These are phyloP conservation scores for Bradypodion pumilum DNA, from an alignment of 2,797 vertebrate genomes.

Conservation along the genomic window DNA sequence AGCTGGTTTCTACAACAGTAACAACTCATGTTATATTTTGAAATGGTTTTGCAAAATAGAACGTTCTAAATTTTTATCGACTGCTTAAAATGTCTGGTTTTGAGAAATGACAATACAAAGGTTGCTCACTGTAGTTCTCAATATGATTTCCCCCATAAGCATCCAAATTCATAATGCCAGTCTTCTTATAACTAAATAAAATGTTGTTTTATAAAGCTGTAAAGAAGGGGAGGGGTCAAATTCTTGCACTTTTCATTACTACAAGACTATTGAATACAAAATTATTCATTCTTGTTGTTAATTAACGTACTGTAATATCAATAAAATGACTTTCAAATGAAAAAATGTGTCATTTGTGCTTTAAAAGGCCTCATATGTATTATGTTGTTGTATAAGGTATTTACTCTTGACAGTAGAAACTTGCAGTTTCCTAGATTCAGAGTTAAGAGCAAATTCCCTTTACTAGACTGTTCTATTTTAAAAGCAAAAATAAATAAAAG, in stretches of 20 bases:
- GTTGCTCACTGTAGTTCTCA: constrained; percentile 51
- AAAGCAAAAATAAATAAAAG: neutral
- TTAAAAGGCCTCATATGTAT: constrained; percentile 2
- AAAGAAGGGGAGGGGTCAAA: too few species aligned
- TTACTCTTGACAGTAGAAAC: neutral
- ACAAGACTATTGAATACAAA: constrained; percentile 68
- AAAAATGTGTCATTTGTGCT: constrained; percentile 56
- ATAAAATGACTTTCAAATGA: constrained; percentile 75
- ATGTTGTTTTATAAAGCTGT: constrained; percentile 70
- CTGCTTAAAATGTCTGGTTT: constrained; percentile 53
- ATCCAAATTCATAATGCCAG: constrained; percentile 60
- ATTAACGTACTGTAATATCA: constrained; percentile 71
- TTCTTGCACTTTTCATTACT: constrained; percentile 71
- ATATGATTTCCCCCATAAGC: constrained; percentile 58
- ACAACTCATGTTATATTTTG: constrained; percentile 32
- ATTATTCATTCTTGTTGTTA: constrained; percentile 75
- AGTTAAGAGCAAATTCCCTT: too few species aligned
- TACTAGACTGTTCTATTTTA: neutral
- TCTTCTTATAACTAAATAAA: constrained; percentile 67
- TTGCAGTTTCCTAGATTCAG: neutral
- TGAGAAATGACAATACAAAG: constrained; percentile 64
- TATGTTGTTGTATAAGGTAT: neutral
- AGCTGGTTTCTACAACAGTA: constrained; percentile 50
- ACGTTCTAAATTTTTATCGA: constrained; percentile 44
- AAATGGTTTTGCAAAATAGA: constrained; percentile 53